Evolutionary conservation across 2,797 vertebrate species (phyloP).

Genomic region (Apodemus agrarius): DNA sequence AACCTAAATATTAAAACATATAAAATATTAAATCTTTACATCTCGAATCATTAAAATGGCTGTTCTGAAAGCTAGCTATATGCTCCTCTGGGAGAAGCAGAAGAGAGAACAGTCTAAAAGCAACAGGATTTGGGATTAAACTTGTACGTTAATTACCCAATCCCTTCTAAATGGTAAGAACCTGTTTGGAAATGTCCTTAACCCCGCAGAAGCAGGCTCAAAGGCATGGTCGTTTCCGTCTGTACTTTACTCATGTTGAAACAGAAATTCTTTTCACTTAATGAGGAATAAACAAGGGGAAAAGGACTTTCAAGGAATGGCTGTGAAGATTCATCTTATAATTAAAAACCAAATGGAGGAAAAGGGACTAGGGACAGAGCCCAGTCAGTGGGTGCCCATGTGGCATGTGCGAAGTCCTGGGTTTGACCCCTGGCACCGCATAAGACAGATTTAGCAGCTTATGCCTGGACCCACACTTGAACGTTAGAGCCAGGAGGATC

Average conservation of each 20-base stretch:
- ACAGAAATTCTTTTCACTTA: neutral
- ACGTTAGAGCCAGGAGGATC: neutral
- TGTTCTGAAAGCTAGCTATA: slow-evolving; percentile 37
- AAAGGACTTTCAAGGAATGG: neutral
- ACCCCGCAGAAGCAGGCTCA: neutral
- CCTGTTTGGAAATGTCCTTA: neutral
- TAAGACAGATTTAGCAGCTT: neutral
- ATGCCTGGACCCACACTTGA: neutral
- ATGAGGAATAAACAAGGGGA: neutral
- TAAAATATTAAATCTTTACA: slow-evolving; percentile 10
- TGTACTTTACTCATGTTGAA: neutral
- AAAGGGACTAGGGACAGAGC: neutral
- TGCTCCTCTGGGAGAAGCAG: neutral
- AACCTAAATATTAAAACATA: neutral
- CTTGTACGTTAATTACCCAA: neutral
- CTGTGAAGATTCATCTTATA: neutral
- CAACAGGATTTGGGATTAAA: neutral
- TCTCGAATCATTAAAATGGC: slow-evolving; percentile 10
- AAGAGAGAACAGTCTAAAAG: neutral
- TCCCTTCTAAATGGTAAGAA: neutral
- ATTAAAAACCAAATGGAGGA: neutral
- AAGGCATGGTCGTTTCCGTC: no score
- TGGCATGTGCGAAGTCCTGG: neutral
- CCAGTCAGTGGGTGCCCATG: neutral
- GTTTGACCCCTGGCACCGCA: neutral